Evolutionary conservation across 2,888 invertebrate genomes (phyloP), one percentile per base, ranked within the genome.

Genomic region (Acleris laterana): DNA sequence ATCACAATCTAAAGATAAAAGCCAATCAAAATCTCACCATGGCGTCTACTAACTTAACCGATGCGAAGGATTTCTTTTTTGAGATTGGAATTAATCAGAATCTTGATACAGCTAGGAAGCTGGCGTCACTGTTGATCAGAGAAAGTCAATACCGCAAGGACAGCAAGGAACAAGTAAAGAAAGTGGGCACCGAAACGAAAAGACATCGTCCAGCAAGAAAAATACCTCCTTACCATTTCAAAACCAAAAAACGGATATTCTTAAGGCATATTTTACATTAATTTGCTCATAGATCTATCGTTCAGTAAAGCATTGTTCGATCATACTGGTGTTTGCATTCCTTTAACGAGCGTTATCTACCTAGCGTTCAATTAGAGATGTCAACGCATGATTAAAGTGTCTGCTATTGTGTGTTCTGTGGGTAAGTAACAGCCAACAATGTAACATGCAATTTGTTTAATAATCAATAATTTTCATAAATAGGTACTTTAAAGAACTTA

Each of bases 21-120:
- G 32, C 75, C 5, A 74, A 66, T 25, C 52, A 32, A 19, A 72
- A 67, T 25, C 6, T 32, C 7, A 49, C 55, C 72, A 46, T 3
- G 70, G 1, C 69, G 71, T 19, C 56, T 63, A 11, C 74, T 25
- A 17, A 42, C 55, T 17, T 25, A 0, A 17, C 44, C 17, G 16
- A 16, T 17, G 17, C 0, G 5, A 17, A 3, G 13, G 42, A 44
- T 44, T 44, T 44, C 44, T 2, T 46, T 2, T 17, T 56, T 55
- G 68, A 62, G 42, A 62, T 58, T 22, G 32, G 28, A 22, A 6
- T 71, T 3, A 73, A 77, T 52, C 63, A 68, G 3, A 87, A 86
- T 58, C 72, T 89, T 28, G 51, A 75, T 11, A 78, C 70, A 28
- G 90, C 87, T 0, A 84, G 84, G 63, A 84, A 76, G 70, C 75